These are phyloP conservation scores for Melozone crissalis DNA, from an alignment of 2,113 vertebrate species.

Conservation along the genomic window DNA sequence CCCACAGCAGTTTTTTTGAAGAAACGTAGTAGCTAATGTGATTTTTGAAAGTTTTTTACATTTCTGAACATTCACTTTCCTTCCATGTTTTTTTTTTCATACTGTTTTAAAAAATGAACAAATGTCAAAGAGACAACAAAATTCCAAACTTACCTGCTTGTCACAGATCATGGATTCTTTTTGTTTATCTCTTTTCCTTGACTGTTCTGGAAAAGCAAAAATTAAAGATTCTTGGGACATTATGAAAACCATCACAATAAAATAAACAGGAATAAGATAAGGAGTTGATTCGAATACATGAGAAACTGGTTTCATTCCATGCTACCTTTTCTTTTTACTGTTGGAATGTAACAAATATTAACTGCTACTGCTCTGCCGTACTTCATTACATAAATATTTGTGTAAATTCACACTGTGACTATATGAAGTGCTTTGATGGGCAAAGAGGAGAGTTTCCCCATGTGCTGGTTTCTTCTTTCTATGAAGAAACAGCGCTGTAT, in stretches of 20 bases:
- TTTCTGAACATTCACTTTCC: neutral
- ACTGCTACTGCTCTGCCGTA: conserved; percentile 46
- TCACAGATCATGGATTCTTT: neutral
- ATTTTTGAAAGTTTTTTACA: neutral
- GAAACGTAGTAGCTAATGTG: neutral
- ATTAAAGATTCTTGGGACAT: neutral
- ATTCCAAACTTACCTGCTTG: neutral
- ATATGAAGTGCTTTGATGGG: conserved; percentile 37
- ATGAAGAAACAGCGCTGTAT: neutral
- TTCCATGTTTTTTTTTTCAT: neutral
- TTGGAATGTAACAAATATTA: conserved; percentile 59
- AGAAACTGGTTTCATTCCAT: conserved; percentile 3
- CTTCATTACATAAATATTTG: conserved; percentile 61
- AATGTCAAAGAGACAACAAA: neutral
- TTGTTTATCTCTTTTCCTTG: conserved; percentile 19
- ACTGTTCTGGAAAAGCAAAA: neutral
- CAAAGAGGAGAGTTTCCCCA: conserved; percentile 2
- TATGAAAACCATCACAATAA: neutral
- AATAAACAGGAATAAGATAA: neutral
- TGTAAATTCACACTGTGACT: conserved; percentile 59
- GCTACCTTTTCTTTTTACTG: conserved; percentile 40
- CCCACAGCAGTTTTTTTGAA: neutral
- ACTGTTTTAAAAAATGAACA: neutral
- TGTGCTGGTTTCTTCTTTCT: conserved; percentile 35
- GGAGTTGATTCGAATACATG: neutral